Evolutionary conservation across 1,140 invertebrate species (phyloP), one percentile per base, ranked within the genome.

Genomic region (Drosophila nikananu): DNA sequence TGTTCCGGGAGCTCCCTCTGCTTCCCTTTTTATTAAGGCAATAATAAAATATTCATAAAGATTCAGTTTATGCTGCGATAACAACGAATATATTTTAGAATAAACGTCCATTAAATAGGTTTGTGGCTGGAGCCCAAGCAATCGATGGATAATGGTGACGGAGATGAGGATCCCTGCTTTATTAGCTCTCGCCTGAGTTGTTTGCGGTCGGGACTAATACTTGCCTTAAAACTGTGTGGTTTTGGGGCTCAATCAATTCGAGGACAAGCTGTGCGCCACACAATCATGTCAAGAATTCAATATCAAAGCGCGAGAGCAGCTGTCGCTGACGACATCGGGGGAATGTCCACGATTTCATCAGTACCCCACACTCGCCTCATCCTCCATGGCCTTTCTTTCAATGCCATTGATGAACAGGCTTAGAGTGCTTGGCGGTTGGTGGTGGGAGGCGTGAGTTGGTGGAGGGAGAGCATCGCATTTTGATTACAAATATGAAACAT

Each of bases 21-120:
- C 58, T 41, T 49, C 64, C 68, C 32, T 68, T 81, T 90, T 89
- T 84, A 84, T 89, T 90, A 76, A 81, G 78, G 81, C 75, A 79
- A 84, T 90, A 90, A 89, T 89, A 90, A 89, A 90, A 89, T 89
- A 90, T 89, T 89, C 84, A 89, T 89, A 89, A 90, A 89, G 81
- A 89, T 89, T 89, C 70, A 61, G 81, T 81, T 81, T 80, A 75
- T 71, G 80, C 80, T 59, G 71, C 80, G 61, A 80, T 74, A 82
- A 80, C 54, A 61, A 58, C 44, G 66, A 59, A 49, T 49, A 72
- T 81, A 72, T 83, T 83, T 75, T 68, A 73, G 68, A 89, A 72
- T 81, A 89, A 78, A 78, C 57, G 73, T 42, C 63, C 44, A 82
- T 73, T 71, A 82, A 87, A 78, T 55, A 44, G 70, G 61, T 57